phyloP scores from a whole-genome alignment of 2,797 vertebrate species.

The Gobionotothen gibberifrons region DNA sequence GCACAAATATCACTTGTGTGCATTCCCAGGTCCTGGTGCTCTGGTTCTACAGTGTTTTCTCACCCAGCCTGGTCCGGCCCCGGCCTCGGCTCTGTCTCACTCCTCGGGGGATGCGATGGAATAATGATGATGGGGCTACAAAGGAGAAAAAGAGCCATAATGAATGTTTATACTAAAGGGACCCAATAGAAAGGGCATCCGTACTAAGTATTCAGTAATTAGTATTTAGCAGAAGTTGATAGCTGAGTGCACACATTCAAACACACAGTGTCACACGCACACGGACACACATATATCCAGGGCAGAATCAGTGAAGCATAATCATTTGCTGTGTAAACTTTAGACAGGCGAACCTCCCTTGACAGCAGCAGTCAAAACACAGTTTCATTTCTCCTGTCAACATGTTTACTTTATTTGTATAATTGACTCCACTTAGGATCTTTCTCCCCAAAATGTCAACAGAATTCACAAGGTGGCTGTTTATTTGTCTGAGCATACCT shows the following conservation, averaged over 20 bases:
- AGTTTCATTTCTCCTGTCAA: slow-evolving; percentile 76
- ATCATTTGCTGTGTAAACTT: slow-evolving; percentile 77
- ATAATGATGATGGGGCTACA: slow-evolving; percentile 86
- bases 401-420: slow-evolving; percentile 81
- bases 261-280: slow-evolving; percentile 38
- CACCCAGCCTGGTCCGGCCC: slow-evolving; percentile 78
- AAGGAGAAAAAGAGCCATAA: slow-evolving; percentile 85
- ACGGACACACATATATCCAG: slow-evolving; percentile 49
- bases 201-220: slow-evolving; percentile 87
- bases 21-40: slow-evolving; percentile 85
- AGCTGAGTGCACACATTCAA: slow-evolving; percentile 68
- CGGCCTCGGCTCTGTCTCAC: slow-evolving; percentile 69
- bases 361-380: slow-evolving; percentile 80
- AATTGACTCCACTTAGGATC: slow-evolving; percentile 69
- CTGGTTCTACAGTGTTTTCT: slow-evolving; percentile 79
- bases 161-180: slow-evolving; percentile 90
- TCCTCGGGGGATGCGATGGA: slow-evolving; percentile 82
- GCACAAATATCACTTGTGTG: slow-evolving; percentile 90
- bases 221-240: slow-evolving; percentile 87
- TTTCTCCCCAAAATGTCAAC: slow-evolving; percentile 69
- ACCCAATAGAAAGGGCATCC: slow-evolving; percentile 88
- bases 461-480: slow-evolving; percentile 61
- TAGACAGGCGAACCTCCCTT: slow-evolving; percentile 72
- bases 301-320: slow-evolving; percentile 70
- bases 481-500: slow-evolving; percentile 60